Conservation (phyloP, 2,113 vertebrate genomes). For the Ceyx cyanopectus region DNA sequence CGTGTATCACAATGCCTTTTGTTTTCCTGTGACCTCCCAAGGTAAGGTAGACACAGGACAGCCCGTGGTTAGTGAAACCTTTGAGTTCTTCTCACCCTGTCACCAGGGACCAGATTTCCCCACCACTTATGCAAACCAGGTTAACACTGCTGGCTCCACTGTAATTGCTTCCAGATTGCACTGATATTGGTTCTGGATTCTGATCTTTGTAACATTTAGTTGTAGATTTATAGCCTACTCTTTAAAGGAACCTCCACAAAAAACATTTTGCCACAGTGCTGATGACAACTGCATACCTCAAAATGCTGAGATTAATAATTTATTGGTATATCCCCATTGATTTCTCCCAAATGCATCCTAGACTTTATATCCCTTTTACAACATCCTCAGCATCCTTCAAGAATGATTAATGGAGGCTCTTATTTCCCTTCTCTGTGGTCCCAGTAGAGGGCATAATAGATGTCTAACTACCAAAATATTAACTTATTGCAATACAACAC, state of each 20-base stretch:
- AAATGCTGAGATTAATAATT: neutral
- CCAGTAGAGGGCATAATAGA: neutral
- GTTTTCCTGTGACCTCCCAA: neutral
- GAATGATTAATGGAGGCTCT: neutral
- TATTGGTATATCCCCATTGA: neutral
- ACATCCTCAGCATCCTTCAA: neutral
- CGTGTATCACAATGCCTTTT: accelerated
- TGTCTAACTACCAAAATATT: neutral
- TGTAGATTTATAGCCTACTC: neutral
- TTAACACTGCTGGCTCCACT: neutral
- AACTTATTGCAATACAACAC: neutral
- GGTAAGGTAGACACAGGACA: neutral
- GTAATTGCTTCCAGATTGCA: neutral
- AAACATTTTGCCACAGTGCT: neutral
- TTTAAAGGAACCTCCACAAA: neutral
- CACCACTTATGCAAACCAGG: neutral
- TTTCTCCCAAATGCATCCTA: neutral
- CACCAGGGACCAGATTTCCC: neutral
- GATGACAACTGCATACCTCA: too few species aligned
- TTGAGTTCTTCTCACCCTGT: neutral
- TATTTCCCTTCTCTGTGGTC: neutral
- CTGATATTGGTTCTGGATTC: neutral
- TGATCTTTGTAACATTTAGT: neutral
- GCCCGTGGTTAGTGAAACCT: neutral
- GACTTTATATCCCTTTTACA: neutral